Evolutionary conservation across 2,797 vertebrate species (phyloP).

Genomic region (Botia almorhae): DNA sequence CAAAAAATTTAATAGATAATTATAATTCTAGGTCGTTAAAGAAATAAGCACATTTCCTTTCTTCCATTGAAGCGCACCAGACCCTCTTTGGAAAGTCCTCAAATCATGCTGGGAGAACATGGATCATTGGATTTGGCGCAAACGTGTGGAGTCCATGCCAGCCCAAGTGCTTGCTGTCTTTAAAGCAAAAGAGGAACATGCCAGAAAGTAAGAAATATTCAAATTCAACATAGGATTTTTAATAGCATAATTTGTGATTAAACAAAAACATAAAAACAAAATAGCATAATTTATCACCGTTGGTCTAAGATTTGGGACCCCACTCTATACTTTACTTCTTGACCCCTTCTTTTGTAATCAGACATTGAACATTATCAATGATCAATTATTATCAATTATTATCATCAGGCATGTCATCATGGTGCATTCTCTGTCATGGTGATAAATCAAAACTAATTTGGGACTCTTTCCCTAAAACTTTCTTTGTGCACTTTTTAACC

Average conservation of each 20-base stretch:
- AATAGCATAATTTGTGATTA: background rate
- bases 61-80: background rate
- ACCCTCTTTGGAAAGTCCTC: background rate
- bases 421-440: too few species aligned
- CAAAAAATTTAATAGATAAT: background rate
- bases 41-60: background rate
- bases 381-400: too few species aligned
- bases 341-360: too few species aligned
- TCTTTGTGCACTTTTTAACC: constrained; percentile 13
- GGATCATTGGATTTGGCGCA: background rate
- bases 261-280: too few species aligned
- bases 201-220: background rate
- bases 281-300: too few species aligned
- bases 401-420: too few species aligned
- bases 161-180: background rate
- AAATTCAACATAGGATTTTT: too few species aligned
- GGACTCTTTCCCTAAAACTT: too few species aligned
- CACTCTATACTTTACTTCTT: too few species aligned
- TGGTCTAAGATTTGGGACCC: too few species aligned
- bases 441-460: too few species aligned
- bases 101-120: background rate
- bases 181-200: background rate
- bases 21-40: background rate
- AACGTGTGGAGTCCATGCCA: background rate
- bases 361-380: too few species aligned